A percentile compares a stretch with the other conserved stretches of the same genome.
phyloP scores from a whole-genome alignment of 2,888 invertebrate species.

The Thecophora atra region DNA sequence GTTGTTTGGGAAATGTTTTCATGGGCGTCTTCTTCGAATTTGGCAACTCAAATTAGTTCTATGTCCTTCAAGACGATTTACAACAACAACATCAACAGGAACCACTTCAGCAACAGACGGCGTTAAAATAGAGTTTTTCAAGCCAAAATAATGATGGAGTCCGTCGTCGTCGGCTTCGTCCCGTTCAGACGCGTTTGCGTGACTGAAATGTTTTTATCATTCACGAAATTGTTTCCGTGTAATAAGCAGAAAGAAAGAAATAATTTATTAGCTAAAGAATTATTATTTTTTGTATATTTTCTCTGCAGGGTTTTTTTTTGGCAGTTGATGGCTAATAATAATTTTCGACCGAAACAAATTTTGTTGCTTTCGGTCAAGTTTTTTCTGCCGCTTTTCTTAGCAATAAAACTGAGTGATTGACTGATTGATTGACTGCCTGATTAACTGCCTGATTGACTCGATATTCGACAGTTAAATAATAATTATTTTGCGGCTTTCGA shows the following conservation, averaged over 20 bases:
- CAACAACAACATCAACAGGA: conserved; percentile 48
- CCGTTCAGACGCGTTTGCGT: no score
- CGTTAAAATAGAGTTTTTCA: conserved; percentile 55
- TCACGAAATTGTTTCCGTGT: conserved; percentile 50
- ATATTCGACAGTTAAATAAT: conserved; percentile 57
- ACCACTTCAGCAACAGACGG: conserved; percentile 43
- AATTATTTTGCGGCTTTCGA: conserved; percentile 46
- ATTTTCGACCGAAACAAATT: conserved; percentile 15
- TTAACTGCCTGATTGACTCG: conserved; percentile 57
- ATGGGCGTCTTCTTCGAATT: conserved; percentile 8
- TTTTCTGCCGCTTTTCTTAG: background rate
- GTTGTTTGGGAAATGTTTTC: background rate
- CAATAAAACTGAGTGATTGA: conserved; percentile 41
- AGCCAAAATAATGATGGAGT: conserved; percentile 45
- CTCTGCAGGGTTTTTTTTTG: background rate
- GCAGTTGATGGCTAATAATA: conserved; percentile 28
- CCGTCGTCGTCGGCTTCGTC: conserved; percentile 26
- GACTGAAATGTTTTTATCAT: conserved; percentile 60
- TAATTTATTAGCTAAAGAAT: conserved; percentile 37
- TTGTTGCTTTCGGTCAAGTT: background rate
- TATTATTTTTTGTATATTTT: conserved; percentile 7
- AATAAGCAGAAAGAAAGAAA: conserved; percentile 40
- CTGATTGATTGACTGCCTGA: conserved; percentile 25
- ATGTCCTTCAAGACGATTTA: conserved; percentile 47
- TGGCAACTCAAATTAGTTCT: conserved; percentile 17